Evolutionary conservation across 2,113 vertebrate species (phyloP).

Genomic region (Dipodomys merriami): DNA sequence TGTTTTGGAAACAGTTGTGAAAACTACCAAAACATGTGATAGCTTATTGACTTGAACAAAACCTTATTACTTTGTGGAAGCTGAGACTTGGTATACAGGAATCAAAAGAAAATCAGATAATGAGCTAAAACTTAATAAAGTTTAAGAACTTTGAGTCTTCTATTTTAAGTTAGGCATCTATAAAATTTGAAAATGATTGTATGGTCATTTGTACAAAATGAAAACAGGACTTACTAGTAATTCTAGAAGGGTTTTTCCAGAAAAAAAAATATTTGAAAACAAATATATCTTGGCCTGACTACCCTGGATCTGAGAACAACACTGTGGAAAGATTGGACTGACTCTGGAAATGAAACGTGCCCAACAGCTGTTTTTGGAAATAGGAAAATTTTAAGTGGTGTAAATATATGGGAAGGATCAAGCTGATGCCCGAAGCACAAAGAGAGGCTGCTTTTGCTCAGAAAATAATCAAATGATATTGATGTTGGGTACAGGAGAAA

Average conservation of each 20-base stretch:
- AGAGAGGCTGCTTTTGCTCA: conserved; percentile 1
- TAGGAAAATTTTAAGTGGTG: conserved; percentile 1
- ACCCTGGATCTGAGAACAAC: neutral
- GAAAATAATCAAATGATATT: conserved; percentile 17
- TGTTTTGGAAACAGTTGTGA: conserved; percentile 9
- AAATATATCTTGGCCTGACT: conserved; percentile 22
- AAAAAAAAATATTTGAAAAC: conserved; percentile 13
- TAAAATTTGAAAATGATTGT: conserved; percentile 45
- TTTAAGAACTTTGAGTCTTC: conserved; percentile 23
- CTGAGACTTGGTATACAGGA: neutral
- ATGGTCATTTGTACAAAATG: conserved; percentile 24
- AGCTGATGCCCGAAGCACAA: neutral
- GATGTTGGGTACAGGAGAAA: neutral
- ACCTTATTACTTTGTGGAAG: neutral
- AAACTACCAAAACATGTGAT: neutral
- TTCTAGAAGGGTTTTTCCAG: conserved; percentile 48
- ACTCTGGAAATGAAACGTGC: neutral
- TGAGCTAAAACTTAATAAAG: conserved; percentile 9
- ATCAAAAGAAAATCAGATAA: conserved; percentile 44
- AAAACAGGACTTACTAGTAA: conserved; percentile 51
- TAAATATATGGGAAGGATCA: neutral
- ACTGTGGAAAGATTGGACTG: neutral
- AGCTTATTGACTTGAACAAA: conserved; percentile 22
- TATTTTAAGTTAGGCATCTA: conserved; percentile 2
- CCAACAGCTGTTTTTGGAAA: conserved; percentile 35